phyloP scores from a whole-genome alignment of 2,797 vertebrate genomes.

The Molothrus ater region DNA sequence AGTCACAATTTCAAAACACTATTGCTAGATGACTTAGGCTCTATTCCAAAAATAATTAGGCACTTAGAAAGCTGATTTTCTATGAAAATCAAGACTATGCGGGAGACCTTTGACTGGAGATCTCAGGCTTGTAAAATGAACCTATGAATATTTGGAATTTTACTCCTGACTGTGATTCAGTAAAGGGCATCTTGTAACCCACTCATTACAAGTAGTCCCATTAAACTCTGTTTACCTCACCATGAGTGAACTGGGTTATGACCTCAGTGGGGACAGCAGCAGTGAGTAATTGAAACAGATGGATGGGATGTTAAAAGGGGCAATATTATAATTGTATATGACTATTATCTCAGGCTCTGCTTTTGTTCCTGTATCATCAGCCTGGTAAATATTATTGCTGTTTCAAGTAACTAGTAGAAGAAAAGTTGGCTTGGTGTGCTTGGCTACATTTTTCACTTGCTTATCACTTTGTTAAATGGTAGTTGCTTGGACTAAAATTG shows the following conservation, averaged over 20 bases:
- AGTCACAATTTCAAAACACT: background rate
- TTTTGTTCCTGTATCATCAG: background rate
- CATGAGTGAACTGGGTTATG: background rate
- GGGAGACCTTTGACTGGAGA: background rate
- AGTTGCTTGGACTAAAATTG: background rate
- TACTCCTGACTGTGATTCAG: background rate
- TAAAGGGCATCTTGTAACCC: background rate
- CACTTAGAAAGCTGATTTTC: background rate
- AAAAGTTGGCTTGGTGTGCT: background rate
- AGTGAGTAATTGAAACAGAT: slow-evolving; percentile 39
- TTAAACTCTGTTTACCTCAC: slow-evolving; percentile 45
- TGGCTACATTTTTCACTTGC: background rate
- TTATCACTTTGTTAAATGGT: background rate
- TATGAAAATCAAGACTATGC: background rate
- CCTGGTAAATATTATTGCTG: background rate
- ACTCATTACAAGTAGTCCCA: background rate
- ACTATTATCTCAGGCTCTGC: background rate
- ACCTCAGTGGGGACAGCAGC: background rate
- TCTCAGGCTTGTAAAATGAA: background rate
- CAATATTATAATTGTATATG: background rate
- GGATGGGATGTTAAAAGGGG: background rate
- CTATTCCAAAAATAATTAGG: slow-evolving; percentile 31
- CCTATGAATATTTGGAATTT: background rate
- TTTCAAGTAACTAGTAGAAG: background rate
- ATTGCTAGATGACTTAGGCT: slow-evolving; percentile 29